Evolutionary conservation across 2,113 vertebrate genomes (phyloP).

Genomic region (Pelusios castaneus): DNA sequence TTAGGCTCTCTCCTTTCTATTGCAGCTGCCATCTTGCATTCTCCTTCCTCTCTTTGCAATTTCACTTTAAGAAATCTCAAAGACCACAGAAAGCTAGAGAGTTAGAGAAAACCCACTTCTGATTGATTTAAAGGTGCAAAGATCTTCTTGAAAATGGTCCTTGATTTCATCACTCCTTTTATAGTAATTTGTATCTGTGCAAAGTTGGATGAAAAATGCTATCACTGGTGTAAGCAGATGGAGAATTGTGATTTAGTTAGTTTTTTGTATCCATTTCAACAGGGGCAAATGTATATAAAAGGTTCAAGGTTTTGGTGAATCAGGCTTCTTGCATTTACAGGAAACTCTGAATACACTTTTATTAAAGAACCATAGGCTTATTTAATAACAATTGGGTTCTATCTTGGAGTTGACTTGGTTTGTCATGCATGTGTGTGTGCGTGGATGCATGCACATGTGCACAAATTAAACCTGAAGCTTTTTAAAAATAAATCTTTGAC

Average conservation of each 20-base stretch:
- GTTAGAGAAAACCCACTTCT: not conserved
- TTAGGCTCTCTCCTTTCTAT: not conserved
- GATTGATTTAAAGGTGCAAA: not conserved
- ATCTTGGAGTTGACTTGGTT: not conserved
- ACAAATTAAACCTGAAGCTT: not conserved
- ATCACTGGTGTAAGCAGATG: not conserved
- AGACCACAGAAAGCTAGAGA: not conserved
- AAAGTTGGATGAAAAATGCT: not conserved
- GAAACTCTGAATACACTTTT: accelerated
- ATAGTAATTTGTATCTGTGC: not conserved
- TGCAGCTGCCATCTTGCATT: not conserved
- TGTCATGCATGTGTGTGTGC: not conserved
- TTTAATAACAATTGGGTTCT: not conserved
- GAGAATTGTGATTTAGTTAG: not conserved
- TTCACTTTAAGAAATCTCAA: not conserved
- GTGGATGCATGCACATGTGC: not conserved
- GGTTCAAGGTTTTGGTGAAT: not conserved
- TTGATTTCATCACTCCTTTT: not conserved
- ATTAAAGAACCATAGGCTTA: not conserved
- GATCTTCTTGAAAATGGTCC: accelerated
- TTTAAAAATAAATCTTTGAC: not conserved
- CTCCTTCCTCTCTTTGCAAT: not conserved
- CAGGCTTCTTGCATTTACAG: not conserved
- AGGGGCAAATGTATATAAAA: not conserved
- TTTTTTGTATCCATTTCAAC: not conserved